Conservation (phyloP, 2,888 invertebrate genomes). For the Acanthosepion pharaonis region DNA sequence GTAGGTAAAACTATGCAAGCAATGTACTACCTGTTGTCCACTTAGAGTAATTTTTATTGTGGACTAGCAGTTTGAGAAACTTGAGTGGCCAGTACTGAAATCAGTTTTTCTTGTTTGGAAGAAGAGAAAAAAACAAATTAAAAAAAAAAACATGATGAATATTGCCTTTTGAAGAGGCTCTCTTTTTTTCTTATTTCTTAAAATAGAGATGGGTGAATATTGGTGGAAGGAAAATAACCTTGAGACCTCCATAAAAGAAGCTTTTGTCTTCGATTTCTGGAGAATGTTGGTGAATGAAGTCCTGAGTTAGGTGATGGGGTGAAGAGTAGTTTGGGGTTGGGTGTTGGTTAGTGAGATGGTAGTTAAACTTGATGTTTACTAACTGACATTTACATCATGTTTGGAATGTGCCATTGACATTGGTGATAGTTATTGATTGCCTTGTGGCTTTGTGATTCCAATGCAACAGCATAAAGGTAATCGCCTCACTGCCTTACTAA, state of each 20-base stretch:
- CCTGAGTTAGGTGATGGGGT: background rate
- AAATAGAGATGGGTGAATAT: too few species aligned
- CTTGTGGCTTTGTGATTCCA: background rate
- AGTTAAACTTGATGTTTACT: background rate
- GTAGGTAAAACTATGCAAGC: background rate
- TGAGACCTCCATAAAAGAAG: too few species aligned
- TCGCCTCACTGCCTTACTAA: too few species aligned
- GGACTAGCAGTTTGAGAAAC: background rate
- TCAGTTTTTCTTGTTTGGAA: background rate
- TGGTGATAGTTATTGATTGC: background rate
- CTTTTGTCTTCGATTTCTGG: background rate
- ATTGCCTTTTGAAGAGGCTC: too few species aligned
- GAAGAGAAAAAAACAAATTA: too few species aligned
- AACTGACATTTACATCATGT: too few species aligned
- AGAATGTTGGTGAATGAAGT: background rate
- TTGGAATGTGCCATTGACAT: background rate
- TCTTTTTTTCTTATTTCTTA: too few species aligned
- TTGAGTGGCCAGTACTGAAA: background rate
- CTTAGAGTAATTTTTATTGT: background rate
- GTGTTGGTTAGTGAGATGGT: background rate
- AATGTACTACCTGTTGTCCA: background rate
- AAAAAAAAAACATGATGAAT: too few species aligned
- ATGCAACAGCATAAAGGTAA: background rate
- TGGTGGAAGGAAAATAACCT: too few species aligned
- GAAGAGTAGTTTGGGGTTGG: background rate